Evolutionary conservation across 2,113 vertebrate genomes (phyloP), one percentile per base, ranked within the genome.

Genomic region (Polyodon spathula): DNA sequence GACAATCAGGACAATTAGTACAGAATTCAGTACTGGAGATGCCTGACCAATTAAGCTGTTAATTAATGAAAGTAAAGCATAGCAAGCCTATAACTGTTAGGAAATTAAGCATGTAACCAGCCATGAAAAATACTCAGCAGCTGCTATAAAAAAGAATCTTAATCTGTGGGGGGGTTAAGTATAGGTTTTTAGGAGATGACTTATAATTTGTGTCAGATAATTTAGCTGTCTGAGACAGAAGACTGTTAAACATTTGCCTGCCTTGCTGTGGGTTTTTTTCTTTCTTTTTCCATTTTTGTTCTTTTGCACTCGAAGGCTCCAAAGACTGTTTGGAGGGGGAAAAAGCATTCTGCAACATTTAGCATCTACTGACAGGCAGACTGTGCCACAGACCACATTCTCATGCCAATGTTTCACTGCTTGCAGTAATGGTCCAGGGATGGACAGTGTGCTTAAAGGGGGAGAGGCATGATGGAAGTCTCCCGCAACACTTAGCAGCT

Each of bases 201-300:
- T 79, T 79, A 80, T 83, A 74, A 79, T 69, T 70, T 80, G 73
- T 79, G 78, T 81, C 76, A 80, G 69, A 76, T 68, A 66, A 64
- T 69, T 74, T 71, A 57, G 66, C 69, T 72, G 63, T 68, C 62
- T 71, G 66, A 54, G 75, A 65, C 64, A 68, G 67, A 60, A 59
- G 60, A 66, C 37, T 8, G 48, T 17, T 40, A 54, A 60, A 54
- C 66, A 71, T 67, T 62, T 62, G 61, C 56, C 63, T 58, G 60
- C 60, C 65, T 65, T 52, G n/a, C n/a, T n/a, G n/a, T n/a, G n/a
- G n/a, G n/a, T n/a, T n/a, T n/a, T n/a, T n/a, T n/a, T n/a, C n/a
- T n/a, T n/a, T n/a, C n/a, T 9, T 14, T 66, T 41, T 50, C 51
- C 56, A 4, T 14, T 60, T 68, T 4, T 59, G 37, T 17, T 17